Percentiles rank a stretch among this genome's conserved stretches.
phyloP scores from a whole-genome alignment of 2,797 vertebrate genomes.

The Aulostomus chinensis region DNA sequence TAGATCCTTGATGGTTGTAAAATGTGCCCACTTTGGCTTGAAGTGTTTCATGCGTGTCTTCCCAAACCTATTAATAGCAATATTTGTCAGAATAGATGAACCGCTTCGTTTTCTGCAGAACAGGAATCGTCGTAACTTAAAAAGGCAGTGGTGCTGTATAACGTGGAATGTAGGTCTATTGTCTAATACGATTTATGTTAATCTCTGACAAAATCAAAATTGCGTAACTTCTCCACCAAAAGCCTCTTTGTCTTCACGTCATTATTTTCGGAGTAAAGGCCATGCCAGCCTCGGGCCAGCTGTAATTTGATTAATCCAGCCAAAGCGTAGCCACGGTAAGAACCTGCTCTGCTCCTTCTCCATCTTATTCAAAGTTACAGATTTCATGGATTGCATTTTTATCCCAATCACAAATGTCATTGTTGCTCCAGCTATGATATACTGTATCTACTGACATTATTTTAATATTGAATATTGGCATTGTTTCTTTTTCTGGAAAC shows the following conservation, averaged over 20 bases:
- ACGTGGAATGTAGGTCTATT: slow-evolving; percentile 54
- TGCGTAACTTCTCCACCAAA: slow-evolving; percentile 67
- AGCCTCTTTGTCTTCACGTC: slow-evolving; percentile 74
- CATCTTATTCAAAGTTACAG: slow-evolving; percentile 2
- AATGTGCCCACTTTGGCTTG: no score
- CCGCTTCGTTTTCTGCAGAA: no score
- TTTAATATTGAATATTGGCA: no score
- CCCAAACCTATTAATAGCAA: no score
- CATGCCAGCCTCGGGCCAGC: slow-evolving; percentile 44
- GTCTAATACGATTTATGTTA: slow-evolving; percentile 76
- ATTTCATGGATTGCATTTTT: slow-evolving; percentile 7
- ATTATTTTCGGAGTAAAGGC: slow-evolving; percentile 63
- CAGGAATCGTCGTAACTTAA: no score
- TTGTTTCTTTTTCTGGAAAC: not conserved
- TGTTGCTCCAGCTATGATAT: no score
- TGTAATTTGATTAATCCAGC: slow-evolving; percentile 66
- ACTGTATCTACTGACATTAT: no score
- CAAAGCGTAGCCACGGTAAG: slow-evolving; percentile 68
- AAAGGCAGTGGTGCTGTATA: no score
- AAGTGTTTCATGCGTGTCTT: no score
- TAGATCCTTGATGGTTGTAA: no score
- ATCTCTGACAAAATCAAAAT: slow-evolving; percentile 75
- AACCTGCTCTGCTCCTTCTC: slow-evolving; percentile 38
- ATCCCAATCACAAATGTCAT: not conserved
- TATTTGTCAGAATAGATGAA: no score